Base-by-base conservation (phyloP, 2,888 invertebrate species). In the Agrotis exclamationis region DNA sequence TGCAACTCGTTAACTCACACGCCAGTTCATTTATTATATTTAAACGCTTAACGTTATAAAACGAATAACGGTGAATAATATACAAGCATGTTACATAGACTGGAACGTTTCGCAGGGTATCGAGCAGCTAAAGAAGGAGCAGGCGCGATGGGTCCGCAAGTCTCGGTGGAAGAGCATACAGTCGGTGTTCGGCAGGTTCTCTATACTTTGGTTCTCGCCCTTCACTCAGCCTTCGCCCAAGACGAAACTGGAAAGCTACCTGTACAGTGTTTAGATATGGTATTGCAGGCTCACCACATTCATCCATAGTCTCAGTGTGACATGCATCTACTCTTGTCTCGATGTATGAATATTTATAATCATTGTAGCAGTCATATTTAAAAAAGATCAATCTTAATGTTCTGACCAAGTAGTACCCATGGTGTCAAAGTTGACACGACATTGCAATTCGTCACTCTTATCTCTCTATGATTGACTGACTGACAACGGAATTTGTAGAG, bases 181-280 rank as follows among this genome's bases (percentile, higher is more conserved):
- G 91, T 98, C 99, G 0, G 99, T 99, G 5, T 99, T 99, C 94
- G 99, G 99, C 33, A 97, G 99, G 18, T 99, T 99, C 94, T 99
- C 99, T 0, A 92, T 99, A 67, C 97, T 98, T 5, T 99, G 99
- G 99, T 98, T 99, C 89, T 99, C 98, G 20, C 99, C 99, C 0
- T 99, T 99, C 92, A 98, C 98, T 13, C 97, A 98, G 80, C 98
- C 98, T 11, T 97, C 97, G 74, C 97, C 97, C 63, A 98, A 98
- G 92, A 97, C 97, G 60, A 98, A 98, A 93, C 96, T 97, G 83
- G 98, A 98, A 89, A 97, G 97, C 87, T 98, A 98, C 93, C 97
- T 98, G 86, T 98, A 98, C 95, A 98, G 98, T 77, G 99, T 99
- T 84, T 99, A 97, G 97, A 33, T 54, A 67, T 60, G 56, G 67